Conservation (phyloP, 2,113 vertebrate genomes). For the Prinia subflava region DNA sequence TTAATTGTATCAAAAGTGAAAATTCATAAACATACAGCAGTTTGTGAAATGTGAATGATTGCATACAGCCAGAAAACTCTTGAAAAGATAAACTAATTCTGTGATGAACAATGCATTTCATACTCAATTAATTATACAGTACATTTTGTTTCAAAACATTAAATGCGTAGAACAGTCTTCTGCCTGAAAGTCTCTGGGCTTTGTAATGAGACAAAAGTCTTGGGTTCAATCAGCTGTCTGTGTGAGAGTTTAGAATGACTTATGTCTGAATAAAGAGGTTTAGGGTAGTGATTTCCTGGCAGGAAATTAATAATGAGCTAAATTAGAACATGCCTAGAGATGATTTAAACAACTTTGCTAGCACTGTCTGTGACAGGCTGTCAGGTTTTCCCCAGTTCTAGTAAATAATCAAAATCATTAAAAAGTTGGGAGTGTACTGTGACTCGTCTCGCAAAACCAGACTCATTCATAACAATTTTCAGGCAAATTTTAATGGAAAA, state of each 20-base stretch:
- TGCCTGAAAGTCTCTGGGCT: constrained; percentile 49
- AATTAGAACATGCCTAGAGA: constrained; percentile 66
- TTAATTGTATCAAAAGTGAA: constrained; percentile 65
- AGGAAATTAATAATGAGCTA: constrained; percentile 70
- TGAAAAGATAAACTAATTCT: constrained; percentile 69
- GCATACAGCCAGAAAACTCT: constrained; percentile 50
- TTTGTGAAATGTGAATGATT: constrained; percentile 67
- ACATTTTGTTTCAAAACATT: constrained; percentile 62
- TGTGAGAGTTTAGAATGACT: constrained; percentile 57
- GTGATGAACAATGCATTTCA: constrained; percentile 55
- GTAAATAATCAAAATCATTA: constrained; percentile 55
- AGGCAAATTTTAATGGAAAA: background rate
- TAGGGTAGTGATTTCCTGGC: constrained; percentile 52
- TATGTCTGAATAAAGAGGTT: constrained; percentile 61
- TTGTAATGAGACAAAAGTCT: constrained; percentile 60
- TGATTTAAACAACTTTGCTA: constrained; percentile 58
- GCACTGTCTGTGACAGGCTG: constrained; percentile 31
- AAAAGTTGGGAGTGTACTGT: background rate
- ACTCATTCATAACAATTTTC: background rate
- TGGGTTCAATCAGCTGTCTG: constrained; percentile 51
- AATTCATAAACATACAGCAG: constrained; percentile 54
- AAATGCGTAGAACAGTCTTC: constrained; percentile 48
- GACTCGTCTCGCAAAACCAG: background rate
- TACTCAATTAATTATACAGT: constrained; percentile 65
- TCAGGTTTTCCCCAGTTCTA: constrained; percentile 15